Base-by-base conservation (phyloP, 2,797 vertebrate species). In the Pseudocheirus occidentalis region DNA sequence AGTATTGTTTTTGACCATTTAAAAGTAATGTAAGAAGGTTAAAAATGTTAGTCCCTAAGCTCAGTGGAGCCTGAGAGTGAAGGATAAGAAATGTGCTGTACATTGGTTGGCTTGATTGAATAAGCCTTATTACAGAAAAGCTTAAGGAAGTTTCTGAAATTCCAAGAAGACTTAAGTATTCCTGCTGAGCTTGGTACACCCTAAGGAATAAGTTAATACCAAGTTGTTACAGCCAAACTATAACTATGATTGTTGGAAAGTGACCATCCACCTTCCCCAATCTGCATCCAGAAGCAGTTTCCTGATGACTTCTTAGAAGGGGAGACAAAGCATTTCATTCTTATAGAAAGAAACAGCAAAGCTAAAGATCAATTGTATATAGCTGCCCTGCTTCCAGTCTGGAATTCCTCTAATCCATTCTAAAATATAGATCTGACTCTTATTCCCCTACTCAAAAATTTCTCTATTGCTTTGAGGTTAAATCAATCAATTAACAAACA, bases 191-290 rank as follows among this genome's bases (percentile, higher is more conserved):
- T n/a, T 89, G 53, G 91, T 55, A 29, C 50, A 16, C 12, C 92
- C 90, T 50, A 7, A 87, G 28, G 31, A 28, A 13, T 9, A 0
- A 52, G 1, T 14, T 58, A 50, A 58, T 16, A 31, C 21, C 18
- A 3, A 9, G 29, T 53, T 90, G 24, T 52, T 54, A 55, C n/a
- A 55, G 40, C 53, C 73, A 40, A 34, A 31, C 24, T 50, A 29
- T 90, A 73, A 29, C 29, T 90, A n/a, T 28, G 31, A 9, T 92
- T 96, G 91, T 96, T 56, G 66, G 59, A 89, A 92, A 54, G 57
- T 34, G 55, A 62, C 55, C 91, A n/a, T 90, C 28, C 55, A 81
- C 21, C 40, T 50, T 87, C 92, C 95, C 66, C 53, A 87, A 46
- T 34, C n/a, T 52, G 58, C 89, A 95, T 90, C 34, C 56, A 90